Conservation (phyloP, 2,888 invertebrate genomes). For the Hartigia nigra region DNA sequence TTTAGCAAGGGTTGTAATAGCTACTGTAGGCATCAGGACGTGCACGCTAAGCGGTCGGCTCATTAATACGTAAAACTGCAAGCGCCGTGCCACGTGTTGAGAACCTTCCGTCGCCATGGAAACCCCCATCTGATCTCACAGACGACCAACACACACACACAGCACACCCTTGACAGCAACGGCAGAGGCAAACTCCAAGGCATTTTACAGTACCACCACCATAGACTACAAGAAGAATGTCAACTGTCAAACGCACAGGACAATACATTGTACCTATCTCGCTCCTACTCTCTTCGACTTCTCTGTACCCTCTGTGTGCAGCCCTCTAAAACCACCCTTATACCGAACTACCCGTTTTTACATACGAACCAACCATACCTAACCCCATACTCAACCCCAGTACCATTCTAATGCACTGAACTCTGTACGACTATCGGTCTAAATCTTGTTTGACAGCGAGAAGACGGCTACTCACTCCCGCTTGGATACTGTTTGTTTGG, state of each 20-base stretch:
- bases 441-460: constrained; percentile 29
- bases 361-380: constrained; percentile 1
- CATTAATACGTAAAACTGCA: constrained; percentile 61
- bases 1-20: neutral
- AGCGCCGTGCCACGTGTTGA: constrained; percentile 60
- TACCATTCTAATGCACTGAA: constrained; percentile 4
- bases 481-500: neutral
- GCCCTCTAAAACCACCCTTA: neutral
- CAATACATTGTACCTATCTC: constrained; percentile 21
- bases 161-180: constrained; percentile 12
- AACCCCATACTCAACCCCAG: constrained; percentile 1
- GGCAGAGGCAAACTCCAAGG: constrained; percentile 7
- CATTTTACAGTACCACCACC: constrained; percentile 2
- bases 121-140: constrained; percentile 56
- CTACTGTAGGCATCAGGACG: neutral
- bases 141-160: constrained; percentile 42
- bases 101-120: constrained; percentile 61
- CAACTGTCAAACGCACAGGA: constrained; percentile 45
- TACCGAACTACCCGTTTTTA: neutral
- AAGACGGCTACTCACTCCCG: constrained; percentile 19
- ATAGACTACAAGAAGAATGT: constrained; percentile 29
- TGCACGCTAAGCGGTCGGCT: neutral
- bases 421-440: constrained; percentile 23
- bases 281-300: constrained; percentile 10
- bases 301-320: neutral